A percentile compares a stretch with the other conserved stretches of the same genome.
These are phyloP conservation scores for Syngnathus floridae DNA, from an alignment of 2,113 vertebrate species.

Conservation along the genomic window DNA sequence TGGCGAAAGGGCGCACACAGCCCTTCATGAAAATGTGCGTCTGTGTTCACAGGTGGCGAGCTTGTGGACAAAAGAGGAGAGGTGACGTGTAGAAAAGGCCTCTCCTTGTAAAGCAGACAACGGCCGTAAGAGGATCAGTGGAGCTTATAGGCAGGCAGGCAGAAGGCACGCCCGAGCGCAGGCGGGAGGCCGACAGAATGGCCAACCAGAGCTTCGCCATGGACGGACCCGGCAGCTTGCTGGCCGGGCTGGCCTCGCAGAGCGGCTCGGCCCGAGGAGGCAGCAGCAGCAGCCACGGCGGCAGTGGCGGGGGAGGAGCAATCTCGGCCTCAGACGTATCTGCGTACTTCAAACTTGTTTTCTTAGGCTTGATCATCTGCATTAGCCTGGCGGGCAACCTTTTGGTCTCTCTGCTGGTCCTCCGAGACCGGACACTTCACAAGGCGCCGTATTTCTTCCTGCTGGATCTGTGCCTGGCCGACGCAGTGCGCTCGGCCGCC, in stretches of 20 bases:
- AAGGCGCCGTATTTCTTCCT: conserved; percentile 92
- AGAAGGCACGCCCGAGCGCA: conserved; percentile 34
- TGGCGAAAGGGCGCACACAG: not conserved
- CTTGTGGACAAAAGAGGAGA: conserved; percentile 57
- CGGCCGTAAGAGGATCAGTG: conserved; percentile 54
- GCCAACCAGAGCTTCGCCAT: conserved; percentile 81
- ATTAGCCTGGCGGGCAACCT: conserved; percentile 86
- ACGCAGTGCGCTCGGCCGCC: conserved; percentile 85
- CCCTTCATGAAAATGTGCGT: conserved; percentile 34
- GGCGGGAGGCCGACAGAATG: conserved; percentile 58
- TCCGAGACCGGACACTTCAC: conserved; percentile 85
- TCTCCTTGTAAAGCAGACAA: conserved; percentile 54
- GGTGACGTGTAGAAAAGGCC: conserved; percentile 61
- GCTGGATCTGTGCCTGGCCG: conserved; percentile 88
- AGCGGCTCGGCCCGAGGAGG: conserved; percentile 68
- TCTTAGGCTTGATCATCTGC: conserved; percentile 88
- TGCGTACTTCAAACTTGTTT: conserved; percentile 84
- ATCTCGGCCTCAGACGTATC: conserved; percentile 73
- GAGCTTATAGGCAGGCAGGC: conserved; percentile 41
- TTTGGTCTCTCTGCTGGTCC: conserved; percentile 82
- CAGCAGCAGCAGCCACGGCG: conserved; percentile 28
- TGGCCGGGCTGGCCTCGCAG: conserved; percentile 72
- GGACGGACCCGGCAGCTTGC: conserved; percentile 72
- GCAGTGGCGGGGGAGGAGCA: conserved; percentile 33
- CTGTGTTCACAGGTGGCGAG: conserved; percentile 61